Conservation (phyloP, 1,140 invertebrate genomes). For the Lucilia cuprina region DNA sequence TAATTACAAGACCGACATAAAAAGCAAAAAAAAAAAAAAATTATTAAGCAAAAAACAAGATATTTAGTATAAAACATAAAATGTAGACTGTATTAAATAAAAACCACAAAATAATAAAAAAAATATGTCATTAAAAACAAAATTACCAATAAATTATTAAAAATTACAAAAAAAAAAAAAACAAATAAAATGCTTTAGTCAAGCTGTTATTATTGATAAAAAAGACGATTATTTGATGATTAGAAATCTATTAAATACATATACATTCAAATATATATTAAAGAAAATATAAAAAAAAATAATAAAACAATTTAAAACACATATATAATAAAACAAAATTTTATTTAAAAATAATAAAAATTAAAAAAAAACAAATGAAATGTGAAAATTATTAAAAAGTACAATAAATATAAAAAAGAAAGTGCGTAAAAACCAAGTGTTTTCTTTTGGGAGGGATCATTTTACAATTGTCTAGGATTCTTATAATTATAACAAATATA, state of each 20-base stretch:
- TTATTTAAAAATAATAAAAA: not conserved
- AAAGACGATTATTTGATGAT: conserved; percentile 30
- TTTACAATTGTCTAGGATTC: too few species aligned
- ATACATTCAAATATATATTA: conserved; percentile 37
- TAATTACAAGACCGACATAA: not conserved
- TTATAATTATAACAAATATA: too few species aligned
- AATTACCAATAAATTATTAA: conserved; percentile 3
- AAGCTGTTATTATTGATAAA: conserved; percentile 38
- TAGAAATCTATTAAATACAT: conserved; percentile 32
- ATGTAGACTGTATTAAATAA: conserved; percentile 32
- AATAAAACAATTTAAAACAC: not conserved
- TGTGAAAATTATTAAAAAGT: conserved; percentile 33
- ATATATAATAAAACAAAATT: conserved; percentile 19
- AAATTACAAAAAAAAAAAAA: conserved; percentile 26
- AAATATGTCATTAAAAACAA: conserved; percentile 21
- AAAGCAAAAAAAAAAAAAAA: not conserved
- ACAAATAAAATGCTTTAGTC: conserved; percentile 30
- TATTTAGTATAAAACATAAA: conserved; percentile 28
- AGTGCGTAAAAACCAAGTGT: conserved; percentile 7
- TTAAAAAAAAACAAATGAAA: not conserved
- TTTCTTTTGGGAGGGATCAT: not conserved
- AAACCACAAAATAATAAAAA: conserved; percentile 18
- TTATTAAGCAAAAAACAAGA: not conserved
- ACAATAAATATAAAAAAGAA: conserved; percentile 27
- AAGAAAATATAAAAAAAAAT: not conserved